Conservation (phyloP, 2,113 vertebrate species). For the Acrocephalus arundinaceus region DNA sequence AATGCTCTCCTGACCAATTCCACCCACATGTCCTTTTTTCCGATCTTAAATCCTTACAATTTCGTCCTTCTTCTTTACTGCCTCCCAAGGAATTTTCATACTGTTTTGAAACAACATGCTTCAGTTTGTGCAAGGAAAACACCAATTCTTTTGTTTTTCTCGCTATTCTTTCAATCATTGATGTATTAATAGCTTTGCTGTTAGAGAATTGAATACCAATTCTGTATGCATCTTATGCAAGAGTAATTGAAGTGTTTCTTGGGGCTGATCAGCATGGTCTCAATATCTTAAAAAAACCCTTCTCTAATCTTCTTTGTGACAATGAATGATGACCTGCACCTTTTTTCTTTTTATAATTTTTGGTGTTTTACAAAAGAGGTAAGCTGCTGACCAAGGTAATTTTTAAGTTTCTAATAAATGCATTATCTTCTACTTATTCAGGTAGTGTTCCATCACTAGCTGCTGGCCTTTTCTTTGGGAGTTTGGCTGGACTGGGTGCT, state of each 20-base stretch:
- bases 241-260: neutral
- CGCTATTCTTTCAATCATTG: neutral
- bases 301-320: neutral
- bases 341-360: neutral
- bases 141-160: neutral
- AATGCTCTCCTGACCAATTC: neutral
- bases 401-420: neutral
- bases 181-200: neutral
- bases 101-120: neutral
- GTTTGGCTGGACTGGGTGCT: slow-evolving; percentile 90
- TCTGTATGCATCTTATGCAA: neutral
- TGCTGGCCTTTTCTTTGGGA: slow-evolving; percentile 90
- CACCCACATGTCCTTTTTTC: neutral
- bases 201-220: neutral
- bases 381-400: neutral
- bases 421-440: neutral
- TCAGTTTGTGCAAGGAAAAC: neutral
- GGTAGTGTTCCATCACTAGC: slow-evolving; percentile 92
- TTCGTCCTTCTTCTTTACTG: neutral
- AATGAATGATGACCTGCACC: neutral
- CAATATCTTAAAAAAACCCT: neutral
- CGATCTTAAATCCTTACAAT: neutral
- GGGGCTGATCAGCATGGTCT: neutral
- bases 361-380: neutral
- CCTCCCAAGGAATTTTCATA: neutral